Conservation (phyloP, 2,113 vertebrate species). For the Pleuronectes platessa region DNA sequence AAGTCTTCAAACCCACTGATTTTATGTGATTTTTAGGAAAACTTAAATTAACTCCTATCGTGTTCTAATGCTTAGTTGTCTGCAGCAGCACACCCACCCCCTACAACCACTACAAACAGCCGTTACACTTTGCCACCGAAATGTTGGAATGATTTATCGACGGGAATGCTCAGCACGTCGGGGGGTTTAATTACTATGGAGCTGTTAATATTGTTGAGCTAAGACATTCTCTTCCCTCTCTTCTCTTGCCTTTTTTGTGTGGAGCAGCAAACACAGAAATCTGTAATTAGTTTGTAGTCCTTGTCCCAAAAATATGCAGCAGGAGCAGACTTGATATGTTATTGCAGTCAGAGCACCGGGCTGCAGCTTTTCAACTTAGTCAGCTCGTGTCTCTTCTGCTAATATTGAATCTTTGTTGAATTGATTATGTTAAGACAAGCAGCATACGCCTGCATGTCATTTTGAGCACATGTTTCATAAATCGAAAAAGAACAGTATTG, state of each 20-base stretch:
- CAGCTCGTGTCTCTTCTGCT: no score
- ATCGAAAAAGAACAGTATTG: background rate
- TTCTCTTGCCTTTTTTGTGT: conserved; percentile 21
- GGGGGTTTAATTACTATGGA: conserved; percentile 38
- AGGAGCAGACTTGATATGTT: background rate
- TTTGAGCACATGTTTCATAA: background rate
- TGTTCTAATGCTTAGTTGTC: background rate
- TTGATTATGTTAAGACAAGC: background rate
- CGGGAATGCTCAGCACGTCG: background rate
- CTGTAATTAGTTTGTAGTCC: conserved; percentile 30
- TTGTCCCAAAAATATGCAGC: conserved; percentile 15
- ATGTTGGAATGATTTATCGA: conserved; percentile 27
- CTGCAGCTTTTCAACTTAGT: background rate
- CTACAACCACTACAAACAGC: background rate
- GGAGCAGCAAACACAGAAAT: background rate
- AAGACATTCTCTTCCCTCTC: background rate
- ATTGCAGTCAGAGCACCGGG: background rate
- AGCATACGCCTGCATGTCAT: background rate
- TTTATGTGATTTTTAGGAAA: no score
- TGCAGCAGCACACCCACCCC: background rate
- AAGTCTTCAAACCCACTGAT: background rate
- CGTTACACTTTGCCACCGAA: background rate
- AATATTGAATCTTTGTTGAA: background rate
- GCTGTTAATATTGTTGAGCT: conserved; percentile 21
- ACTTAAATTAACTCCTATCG: background rate